These are phyloP conservation scores for Opisthocomus hoazin DNA, from an alignment of 2,113 vertebrate species.

Conservation along the genomic window DNA sequence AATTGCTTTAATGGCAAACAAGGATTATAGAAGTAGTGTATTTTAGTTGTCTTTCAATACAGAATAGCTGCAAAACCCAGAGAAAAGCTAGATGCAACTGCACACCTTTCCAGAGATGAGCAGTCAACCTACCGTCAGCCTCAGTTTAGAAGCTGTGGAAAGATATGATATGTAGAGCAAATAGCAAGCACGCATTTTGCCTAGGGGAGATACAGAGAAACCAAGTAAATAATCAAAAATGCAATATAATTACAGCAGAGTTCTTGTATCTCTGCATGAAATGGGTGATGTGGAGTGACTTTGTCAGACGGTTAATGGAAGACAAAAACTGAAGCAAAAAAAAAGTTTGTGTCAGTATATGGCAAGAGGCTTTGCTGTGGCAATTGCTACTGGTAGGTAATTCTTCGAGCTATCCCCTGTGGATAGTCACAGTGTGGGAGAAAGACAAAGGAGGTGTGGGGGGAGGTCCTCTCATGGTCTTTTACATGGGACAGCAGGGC, in stretches of 20 bases:
- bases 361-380: not conserved
- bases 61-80: not conserved
- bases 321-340: not conserved
- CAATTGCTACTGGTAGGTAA: not conserved
- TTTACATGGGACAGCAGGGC: not conserved
- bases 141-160: not conserved
- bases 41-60: not conserved
- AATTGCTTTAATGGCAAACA: constrained; percentile 23
- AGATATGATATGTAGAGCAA: not conserved
- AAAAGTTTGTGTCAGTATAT: not conserved
- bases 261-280: not conserved
- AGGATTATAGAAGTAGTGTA: not conserved
- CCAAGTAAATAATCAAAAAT: not conserved
- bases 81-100: not conserved
- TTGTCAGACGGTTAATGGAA: not conserved
- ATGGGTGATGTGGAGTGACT: not conserved
- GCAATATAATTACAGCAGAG: not conserved
- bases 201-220: not conserved
- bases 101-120: not conserved
- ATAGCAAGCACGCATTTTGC: not conserved
- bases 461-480: not conserved
- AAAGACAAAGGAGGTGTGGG: not conserved
- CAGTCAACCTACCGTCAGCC: not conserved
- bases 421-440: not conserved
- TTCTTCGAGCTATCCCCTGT: not conserved